These are phyloP conservation scores for Mactra quadrangularis DNA, from an alignment of 1,140 invertebrate genomes.

Conservation along the genomic window DNA sequence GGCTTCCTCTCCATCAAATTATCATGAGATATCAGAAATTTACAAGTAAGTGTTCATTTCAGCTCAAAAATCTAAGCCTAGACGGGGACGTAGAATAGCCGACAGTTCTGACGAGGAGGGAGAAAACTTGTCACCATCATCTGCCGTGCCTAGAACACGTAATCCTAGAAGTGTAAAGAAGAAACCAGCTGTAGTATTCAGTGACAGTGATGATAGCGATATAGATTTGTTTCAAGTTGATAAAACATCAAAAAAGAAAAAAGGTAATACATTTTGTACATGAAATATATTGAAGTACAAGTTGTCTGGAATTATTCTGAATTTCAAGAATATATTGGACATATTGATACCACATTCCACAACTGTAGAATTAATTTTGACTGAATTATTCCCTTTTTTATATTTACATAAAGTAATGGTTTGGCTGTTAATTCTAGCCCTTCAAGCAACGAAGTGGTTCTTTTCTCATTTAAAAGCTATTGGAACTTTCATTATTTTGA, in stretches of 20 bases:
- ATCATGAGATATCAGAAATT: no score
- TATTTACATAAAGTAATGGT: no score
- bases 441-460: no score
- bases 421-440: no score
- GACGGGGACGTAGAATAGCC: constrained; percentile 42
- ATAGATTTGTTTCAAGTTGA: constrained; percentile 74
- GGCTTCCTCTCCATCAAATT: no score
- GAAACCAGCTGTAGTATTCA: constrained; percentile 72
- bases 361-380: neutral
- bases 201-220: constrained; percentile 78
- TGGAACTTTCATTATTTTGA: no score
- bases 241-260: constrained; percentile 64
- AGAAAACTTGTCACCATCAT: constrained; percentile 59
- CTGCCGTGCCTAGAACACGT: constrained; percentile 25
- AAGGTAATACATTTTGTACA: constrained; percentile 49
- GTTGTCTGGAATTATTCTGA: neutral
- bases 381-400: no score
- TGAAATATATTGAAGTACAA: neutral
- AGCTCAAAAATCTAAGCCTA: constrained; percentile 51
- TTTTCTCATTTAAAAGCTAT: no score
- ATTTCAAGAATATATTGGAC: neutral
- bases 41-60: no score
- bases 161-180: constrained; percentile 53
- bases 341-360: neutral
- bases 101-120: constrained; percentile 70